Evolutionary conservation across 2,888 invertebrate species (phyloP), one percentile per base, ranked within the genome.

Genomic region (Drosophila lacicola): DNA sequence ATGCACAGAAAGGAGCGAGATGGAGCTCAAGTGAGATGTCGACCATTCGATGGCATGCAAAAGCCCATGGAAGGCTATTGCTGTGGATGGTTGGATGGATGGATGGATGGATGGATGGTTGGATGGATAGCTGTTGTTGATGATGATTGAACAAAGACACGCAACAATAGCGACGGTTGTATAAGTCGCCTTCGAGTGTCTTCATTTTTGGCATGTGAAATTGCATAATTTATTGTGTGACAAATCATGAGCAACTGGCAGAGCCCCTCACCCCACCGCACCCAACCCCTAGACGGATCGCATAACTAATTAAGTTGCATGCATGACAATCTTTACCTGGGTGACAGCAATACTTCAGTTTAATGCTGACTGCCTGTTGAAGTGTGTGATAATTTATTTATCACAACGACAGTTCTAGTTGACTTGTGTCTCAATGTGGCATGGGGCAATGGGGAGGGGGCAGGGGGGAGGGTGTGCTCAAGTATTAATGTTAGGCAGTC

Each of bases 171-270:
- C 44, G 70, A 78, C 70, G 50, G 58, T 39, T 46, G 45, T 39
- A 51, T 4, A 34, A 55, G 54, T 50, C 47, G 44, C 41, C 66
- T 77, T 71, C 57, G 57, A 71, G 68, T 68, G 57, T 88, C 88
- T 88, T 77, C 66, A 74, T 85, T 82, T 84, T 87, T 70, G 84
- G 79, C 82, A 82, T 80, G 69, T 84, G 81, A 78, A 86, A 86
- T 86, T 86, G 85, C 85, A 86, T 86, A 86, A 88, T 88, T 86
- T 88, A 86, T 86, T 72, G 84, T 88, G 85, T 80, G 88, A 86
- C 85, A 88, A 86, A 86, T 86, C 81, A 76, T 81, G 64, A 71
- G 70, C 73, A 78, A 69, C 70, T 70, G 73, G 56, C 4, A 2
- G 11, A 29, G 3, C 42, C 2, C 42, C 11, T n/a, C 51, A 29